These are phyloP conservation scores for Drosophila seclusa DNA, from an alignment of 2,888 invertebrate species.

Conservation along the genomic window DNA sequence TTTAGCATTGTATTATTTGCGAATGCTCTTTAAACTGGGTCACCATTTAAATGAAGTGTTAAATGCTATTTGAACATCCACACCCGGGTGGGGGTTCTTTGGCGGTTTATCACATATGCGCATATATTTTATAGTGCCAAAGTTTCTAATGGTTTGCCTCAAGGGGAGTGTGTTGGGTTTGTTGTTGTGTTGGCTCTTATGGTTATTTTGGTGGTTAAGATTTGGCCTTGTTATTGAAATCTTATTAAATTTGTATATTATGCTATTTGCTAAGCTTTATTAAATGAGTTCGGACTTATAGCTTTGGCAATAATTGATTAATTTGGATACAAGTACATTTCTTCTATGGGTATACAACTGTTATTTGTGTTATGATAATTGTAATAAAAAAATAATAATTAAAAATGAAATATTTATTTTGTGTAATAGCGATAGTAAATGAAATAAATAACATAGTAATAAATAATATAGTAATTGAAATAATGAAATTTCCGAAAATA, in stretches of 20 bases:
- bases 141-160: conserved; percentile 19
- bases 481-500: neutral
- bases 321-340: neutral
- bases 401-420: neutral
- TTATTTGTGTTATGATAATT: neutral
- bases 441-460: neutral
- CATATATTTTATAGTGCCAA: conserved; percentile 57
- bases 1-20: conserved; percentile 28
- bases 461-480: neutral
- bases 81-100: conserved; percentile 9
- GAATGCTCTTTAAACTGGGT: conserved; percentile 66
- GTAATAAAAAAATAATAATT: neutral
- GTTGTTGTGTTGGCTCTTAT: conserved; percentile 3
- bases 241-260: conserved; percentile 24
- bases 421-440: neutral
- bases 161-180: neutral
- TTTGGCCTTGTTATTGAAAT: conserved; percentile 11
- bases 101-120: conserved; percentile 62
- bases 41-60: conserved; percentile 62
- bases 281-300: neutral
- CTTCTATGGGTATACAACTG: neutral
- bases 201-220: conserved; percentile 11
- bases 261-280: neutral
- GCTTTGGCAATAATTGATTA: neutral
- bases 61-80: conserved; percentile 51